phyloP scores from a whole-genome alignment of 2,888 invertebrate species.

The Parnassius glacialis region DNA sequence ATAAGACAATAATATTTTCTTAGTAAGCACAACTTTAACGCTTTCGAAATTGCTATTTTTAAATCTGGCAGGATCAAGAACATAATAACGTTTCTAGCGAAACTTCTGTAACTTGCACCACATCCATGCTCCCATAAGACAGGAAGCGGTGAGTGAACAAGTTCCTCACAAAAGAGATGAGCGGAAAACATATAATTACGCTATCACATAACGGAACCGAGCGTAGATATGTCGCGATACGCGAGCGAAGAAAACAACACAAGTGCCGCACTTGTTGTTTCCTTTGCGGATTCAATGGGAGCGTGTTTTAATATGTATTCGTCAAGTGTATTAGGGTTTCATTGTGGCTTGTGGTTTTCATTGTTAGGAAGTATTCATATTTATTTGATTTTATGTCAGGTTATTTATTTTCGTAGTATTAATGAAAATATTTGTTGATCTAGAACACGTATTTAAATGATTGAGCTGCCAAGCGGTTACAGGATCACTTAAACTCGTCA shows the following conservation, averaged over 20 bases:
- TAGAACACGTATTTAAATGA: too few relatives aligned
- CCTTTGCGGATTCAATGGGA: conserved; percentile 46
- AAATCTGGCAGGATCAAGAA: too few relatives aligned
- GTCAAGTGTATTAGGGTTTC: conserved; percentile 25
- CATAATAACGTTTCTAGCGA: background rate
- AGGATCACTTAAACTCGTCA: too few relatives aligned
- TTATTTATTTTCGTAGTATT: too few relatives aligned
- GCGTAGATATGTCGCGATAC: conserved; percentile 41
- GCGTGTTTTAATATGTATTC: conserved; percentile 27
- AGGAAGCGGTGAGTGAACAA: conserved; percentile 63
- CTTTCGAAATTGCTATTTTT: too few relatives aligned
- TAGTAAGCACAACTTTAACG: too few relatives aligned
- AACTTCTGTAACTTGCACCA: conserved; percentile 39
- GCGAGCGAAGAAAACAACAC: conserved; percentile 42
- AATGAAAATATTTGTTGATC: too few relatives aligned
- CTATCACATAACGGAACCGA: conserved; percentile 60
- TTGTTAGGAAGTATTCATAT: background rate
- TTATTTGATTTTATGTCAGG: too few relatives aligned
- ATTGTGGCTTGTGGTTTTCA: conserved; percentile 19
- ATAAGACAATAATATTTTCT: too few relatives aligned
- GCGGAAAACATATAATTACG: conserved; percentile 74
- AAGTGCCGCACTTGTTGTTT: conserved; percentile 65
- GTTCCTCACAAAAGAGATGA: conserved; percentile 64
- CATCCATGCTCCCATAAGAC: conserved; percentile 50
- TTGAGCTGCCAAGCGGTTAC: too few relatives aligned